Base-by-base conservation (phyloP, 2,113 vertebrate species). In the Rhynchopsitta pachyrhyncha region DNA sequence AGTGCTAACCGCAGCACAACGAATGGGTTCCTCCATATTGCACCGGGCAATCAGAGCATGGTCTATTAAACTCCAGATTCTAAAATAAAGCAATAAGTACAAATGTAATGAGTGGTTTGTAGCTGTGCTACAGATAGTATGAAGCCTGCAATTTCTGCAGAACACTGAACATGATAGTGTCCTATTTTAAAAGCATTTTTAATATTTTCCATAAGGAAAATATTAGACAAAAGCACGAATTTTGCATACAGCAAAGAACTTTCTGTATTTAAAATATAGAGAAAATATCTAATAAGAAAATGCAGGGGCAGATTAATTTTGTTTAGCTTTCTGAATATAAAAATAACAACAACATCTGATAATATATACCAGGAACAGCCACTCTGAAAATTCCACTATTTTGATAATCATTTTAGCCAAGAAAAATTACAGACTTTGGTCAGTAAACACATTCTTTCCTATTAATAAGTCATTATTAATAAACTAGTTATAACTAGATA, bases 11-110 rank as follows among this genome's bases (percentile, higher is more conserved):
- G 99, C 99, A 1, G 99, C 99, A 96, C 99, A 99, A 93, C 99
- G 99, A 82, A 99, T 99, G 5, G 99, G 99, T 67, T 99, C 99
- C 96, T 99, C 99, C 99, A 99, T 99, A 92, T 99, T 99, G 97
- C 99, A 99, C 59, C 99, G 99, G 74, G 99, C 99, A 93, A 99
- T 99, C 88, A 99, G 97, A 8, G 99, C 99, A 44, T 99, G 99
- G 96, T 99, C 99, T 85, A 99, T 99, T 39, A 99, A 98, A 95
- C 99, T 99, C 99, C 99, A 99, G 95, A 99, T 99, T 95, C 99
- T 99, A 86, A 92, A 91, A 76, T 6, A 90, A 84, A 84, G 66
- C 14, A 60, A 74, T 84, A 60, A 92, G 91, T 93, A 52, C 11
- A 86, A 90, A 87, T 42, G 12, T 41, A 84, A 74, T 44, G 70